Base-by-base conservation (phyloP, 1,140 invertebrate genomes). In the Acromyrmex charruanus region DNA sequence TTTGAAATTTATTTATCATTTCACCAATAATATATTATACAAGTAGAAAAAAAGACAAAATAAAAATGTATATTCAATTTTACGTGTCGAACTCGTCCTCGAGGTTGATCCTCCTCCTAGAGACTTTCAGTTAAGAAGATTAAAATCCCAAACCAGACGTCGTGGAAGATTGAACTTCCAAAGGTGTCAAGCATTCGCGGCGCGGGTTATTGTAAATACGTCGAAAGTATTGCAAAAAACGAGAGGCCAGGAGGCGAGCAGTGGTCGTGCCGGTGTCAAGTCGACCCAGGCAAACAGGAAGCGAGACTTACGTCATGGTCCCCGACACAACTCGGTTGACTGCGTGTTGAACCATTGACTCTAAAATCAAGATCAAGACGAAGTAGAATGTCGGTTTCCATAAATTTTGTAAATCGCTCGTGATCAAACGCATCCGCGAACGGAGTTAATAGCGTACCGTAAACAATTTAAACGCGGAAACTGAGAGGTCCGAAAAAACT, bases 221-320 rank as follows among this genome's bases (percentile, higher is more conserved):
- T 79, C 44, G 59, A 51, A 55, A 71, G 75, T 35, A 65, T 63
- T 71, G 82, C 55, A 77, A 86, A 88, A 89, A 88, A 72, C 71
- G 31, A 35, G 65, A 72, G 86, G 87, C 35, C 71, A 21, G 49
- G 65, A 72, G 86, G 87, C 35, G 35, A 63, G n/a, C 82, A 74
- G 86, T 51, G 80, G 61, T 89, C 72, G 58, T 84, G 80, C 53
- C 59, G 51, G 69, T 80, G 88, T 90, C 88, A 66, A 77, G 85
- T 61, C 89, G 81, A 82, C 28, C 79, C 59, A 69, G 61, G 79
- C 80, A 91, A 90, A 90, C 90, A 91, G 89, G 90, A 91, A 91
- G 86, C 69, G 75, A 69, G 89, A 90, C 89, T 91, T 91, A 90
- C 90, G 90, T 91, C 90, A 91, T 71, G 66, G 87, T 72, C 87